Evolutionary conservation across 2,113 vertebrate genomes (phyloP).

Genomic region (Neolamprologus sp.): DNA sequence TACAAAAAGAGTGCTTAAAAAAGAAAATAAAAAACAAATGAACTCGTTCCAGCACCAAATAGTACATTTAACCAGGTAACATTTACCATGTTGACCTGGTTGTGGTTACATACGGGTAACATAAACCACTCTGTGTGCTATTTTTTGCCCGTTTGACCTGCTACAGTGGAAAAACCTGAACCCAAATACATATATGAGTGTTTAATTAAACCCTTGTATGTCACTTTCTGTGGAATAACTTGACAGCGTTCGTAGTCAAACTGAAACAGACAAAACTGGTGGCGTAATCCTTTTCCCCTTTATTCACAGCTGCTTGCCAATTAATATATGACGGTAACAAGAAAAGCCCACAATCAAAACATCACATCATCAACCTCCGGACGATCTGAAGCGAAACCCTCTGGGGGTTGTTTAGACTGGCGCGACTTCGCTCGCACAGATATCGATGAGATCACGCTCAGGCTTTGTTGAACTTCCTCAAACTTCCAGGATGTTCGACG

Average conservation of each 20-base stretch:
- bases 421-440: neutral
- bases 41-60: neutral
- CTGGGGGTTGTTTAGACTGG: neutral
- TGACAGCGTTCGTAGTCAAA: fast-evolving
- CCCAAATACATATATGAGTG: neutral
- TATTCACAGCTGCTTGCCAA: neutral
- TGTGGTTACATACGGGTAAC: neutral
- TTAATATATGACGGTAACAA: neutral
- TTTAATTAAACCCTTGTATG: too few relatives aligned
- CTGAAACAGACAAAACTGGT: neutral
- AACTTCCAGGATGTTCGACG: conserved; percentile 7
- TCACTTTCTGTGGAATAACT: neutral
- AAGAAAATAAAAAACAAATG: neutral
- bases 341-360: neutral
- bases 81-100: neutral
- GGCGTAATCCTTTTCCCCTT: fast-evolving
- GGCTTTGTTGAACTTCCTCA: neutral
- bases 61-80: neutral
- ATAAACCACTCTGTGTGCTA: fast-evolving
- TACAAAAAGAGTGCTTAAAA: neutral
- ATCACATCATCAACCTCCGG: neutral
- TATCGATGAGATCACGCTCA: neutral
- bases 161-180: neutral
- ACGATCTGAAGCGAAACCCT: neutral
- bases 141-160: neutral